Evolutionary conservation across 1,140 invertebrate genomes (phyloP).

Genomic region (Musca domestica): DNA sequence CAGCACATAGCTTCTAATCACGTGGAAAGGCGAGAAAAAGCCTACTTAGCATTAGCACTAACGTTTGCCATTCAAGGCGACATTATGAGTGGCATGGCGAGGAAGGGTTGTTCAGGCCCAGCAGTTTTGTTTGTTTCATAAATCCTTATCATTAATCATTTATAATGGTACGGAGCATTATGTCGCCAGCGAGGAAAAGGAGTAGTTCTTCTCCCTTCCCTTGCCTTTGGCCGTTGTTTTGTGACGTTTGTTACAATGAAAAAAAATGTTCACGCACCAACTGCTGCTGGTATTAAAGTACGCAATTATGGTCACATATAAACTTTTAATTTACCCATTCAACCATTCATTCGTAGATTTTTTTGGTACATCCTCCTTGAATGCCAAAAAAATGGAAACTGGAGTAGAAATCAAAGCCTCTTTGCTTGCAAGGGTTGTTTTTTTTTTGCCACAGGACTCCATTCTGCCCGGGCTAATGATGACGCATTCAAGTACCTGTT

Average conservation of each 20-base stretch:
- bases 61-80: slow-evolving; percentile 22
- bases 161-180: slow-evolving; percentile 43
- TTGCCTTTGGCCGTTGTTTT: neutral
- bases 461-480: neutral
- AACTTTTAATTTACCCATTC: slow-evolving; percentile 22
- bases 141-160: slow-evolving; percentile 52
- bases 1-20: slow-evolving; percentile 41
- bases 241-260: slow-evolving; percentile 20
- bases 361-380: neutral
- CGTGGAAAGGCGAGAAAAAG: slow-evolving; percentile 53
- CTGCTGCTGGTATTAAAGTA: slow-evolving; percentile 50
- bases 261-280: slow-evolving; percentile 41
- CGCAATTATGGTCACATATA: slow-evolving; percentile 14
- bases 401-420: no score
- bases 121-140: neutral
- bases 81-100: neutral
- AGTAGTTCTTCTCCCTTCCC: neutral
- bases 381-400: neutral
- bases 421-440: no score
- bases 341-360: neutral
- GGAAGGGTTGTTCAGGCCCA: slow-evolving; percentile 32
- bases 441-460: no score
- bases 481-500: slow-evolving; percentile 48
- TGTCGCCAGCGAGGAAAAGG: neutral
- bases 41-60: slow-evolving; percentile 47